A percentile compares a stretch with the other conserved stretches of the same genome.
Evolutionary conservation across 2,797 vertebrate species (phyloP).

Genomic region (Cryptoprocta ferox): DNA sequence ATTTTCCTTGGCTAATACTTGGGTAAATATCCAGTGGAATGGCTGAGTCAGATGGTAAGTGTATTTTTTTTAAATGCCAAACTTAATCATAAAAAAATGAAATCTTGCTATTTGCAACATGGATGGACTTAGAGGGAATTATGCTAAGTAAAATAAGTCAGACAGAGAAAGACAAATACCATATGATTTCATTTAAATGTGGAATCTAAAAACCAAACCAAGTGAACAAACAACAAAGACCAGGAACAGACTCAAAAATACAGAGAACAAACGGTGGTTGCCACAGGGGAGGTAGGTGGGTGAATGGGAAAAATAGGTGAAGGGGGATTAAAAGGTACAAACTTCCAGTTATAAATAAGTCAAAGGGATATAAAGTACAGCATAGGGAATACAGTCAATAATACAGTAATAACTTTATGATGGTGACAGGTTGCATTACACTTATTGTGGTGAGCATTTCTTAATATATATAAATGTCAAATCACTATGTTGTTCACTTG

Average conservation of each 20-base stretch:
- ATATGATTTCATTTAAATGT: background rate
- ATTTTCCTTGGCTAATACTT: constrained; percentile 11
- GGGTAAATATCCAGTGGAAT: background rate
- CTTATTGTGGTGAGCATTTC: background rate
- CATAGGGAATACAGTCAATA: background rate
- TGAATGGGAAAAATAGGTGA: background rate
- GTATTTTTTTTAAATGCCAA: background rate
- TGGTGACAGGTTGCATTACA: background rate
- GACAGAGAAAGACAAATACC: background rate
- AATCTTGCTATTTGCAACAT: background rate
- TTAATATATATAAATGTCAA: background rate
- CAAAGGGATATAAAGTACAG: background rate
- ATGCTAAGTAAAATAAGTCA: background rate
- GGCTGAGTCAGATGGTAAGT: background rate
- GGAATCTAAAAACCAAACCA: background rate
- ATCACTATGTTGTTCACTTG: background rate
- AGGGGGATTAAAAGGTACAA: background rate
- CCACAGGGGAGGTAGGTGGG: background rate
- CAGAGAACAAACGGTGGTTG: background rate
- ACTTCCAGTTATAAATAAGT: background rate
- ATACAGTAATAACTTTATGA: background rate
- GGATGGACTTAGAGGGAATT: background rate
- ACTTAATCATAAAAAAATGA: background rate
- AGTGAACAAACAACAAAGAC: background rate
- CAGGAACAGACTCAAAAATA: background rate